phyloP scores from a whole-genome alignment of 2,888 invertebrate genomes.

The Balanococcus diminutus region DNA sequence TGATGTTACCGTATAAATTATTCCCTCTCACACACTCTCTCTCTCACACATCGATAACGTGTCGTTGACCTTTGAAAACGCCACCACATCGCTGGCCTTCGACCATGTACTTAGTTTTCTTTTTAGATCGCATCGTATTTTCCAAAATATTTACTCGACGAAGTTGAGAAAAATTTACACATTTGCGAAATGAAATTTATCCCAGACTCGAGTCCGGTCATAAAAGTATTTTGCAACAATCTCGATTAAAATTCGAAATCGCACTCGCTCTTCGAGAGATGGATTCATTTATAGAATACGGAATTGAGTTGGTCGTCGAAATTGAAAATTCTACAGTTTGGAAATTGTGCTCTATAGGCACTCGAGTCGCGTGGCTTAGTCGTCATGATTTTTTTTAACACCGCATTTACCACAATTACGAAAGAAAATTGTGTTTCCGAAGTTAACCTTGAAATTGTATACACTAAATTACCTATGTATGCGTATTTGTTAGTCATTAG shows the following conservation, averaged over 20 bases:
- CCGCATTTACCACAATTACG: neutral
- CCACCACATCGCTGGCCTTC: neutral
- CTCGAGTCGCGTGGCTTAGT: neutral
- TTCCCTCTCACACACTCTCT: too few species aligned
- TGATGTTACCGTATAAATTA: neutral
- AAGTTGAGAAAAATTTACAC: neutral
- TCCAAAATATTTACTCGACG: neutral
- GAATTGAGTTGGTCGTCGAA: neutral
- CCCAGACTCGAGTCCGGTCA: neutral
- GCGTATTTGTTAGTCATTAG: neutral
- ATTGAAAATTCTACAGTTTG: neutral
- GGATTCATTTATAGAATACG: neutral
- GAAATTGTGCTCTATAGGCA: neutral
- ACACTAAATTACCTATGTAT: neutral
- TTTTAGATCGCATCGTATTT: neutral
- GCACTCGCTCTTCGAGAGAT: neutral
- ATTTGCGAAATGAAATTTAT: neutral
- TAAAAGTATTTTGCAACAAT: neutral
- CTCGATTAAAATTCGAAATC: neutral
- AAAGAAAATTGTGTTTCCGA: neutral
- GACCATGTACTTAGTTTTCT: neutral
- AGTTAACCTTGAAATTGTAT: slow-evolving; percentile 18
- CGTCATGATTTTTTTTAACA: neutral
- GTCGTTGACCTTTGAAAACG: slow-evolving; percentile 28
- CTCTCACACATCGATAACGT: neutral